Percentiles rank a stretch among this genome's conserved stretches.
Evolutionary conservation across 2,797 vertebrate genomes (phyloP).

Genomic region (Cyprinella venusta): DNA sequence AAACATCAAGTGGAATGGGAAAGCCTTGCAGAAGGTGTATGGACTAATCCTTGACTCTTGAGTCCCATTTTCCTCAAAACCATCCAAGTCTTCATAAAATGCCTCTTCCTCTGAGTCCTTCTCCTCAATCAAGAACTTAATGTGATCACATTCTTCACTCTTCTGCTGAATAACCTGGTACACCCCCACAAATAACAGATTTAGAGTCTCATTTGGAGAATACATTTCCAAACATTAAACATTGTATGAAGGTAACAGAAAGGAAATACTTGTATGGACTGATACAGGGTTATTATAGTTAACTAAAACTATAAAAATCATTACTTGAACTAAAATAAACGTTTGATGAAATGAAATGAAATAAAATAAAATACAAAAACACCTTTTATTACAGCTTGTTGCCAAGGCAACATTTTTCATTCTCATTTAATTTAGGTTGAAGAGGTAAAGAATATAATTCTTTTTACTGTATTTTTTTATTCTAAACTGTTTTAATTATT

Average conservation of each 20-base stretch:
- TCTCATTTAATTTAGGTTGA: too few species aligned
- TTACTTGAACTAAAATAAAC: background rate
- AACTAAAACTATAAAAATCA: background rate
- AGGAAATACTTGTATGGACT: background rate
- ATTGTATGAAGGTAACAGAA: background rate
- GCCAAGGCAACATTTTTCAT: too few species aligned
- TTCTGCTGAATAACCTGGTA: constrained; percentile 94
- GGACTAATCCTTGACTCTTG: constrained; percentile 99
- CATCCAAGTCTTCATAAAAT: constrained; percentile 95
- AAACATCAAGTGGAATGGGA: constrained; percentile 99
- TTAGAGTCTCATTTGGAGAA: background rate
- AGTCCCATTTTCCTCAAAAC: constrained; percentile 97
- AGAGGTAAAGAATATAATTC: too few species aligned
- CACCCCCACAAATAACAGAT: constrained; percentile 24
- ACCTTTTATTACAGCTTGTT: too few species aligned
- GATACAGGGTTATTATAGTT: background rate
- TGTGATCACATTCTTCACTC: constrained; percentile 96
- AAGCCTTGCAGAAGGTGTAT: constrained; percentile 98
- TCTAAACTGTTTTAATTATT: too few species aligned
- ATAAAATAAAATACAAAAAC: too few species aligned
- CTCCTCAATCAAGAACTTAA: constrained; percentile 98
- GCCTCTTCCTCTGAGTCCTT: constrained; percentile 97
- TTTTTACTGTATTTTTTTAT: too few species aligned
- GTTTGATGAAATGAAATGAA: too few species aligned
- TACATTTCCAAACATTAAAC: constrained; percentile 1